A percentile compares a stretch with the other conserved stretches of the same genome.
Conservation (phyloP, 2,888 invertebrate genomes). For the Homarus gammarus region DNA sequence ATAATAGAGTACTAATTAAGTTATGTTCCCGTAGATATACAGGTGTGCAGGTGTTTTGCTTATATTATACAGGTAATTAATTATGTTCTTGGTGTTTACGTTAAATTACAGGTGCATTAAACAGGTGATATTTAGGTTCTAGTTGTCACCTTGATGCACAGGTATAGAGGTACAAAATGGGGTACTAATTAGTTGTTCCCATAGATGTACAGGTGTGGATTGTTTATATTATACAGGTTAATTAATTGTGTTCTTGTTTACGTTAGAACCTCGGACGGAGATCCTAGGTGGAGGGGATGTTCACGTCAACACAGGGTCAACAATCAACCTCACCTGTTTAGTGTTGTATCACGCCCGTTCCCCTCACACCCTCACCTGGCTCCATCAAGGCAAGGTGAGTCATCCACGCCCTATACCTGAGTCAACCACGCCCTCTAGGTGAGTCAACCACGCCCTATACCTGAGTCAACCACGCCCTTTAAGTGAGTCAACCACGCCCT, state of each 20-base stretch:
- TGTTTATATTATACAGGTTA: no score
- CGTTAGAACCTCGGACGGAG: slow-evolving; percentile 71
- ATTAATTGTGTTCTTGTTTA: not conserved
- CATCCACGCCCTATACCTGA: no score
- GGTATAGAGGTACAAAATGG: no score
- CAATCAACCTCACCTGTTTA: slow-evolving; percentile 76
- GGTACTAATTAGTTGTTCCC: not conserved
- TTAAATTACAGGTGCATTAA: no score
- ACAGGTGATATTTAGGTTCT: not conserved
- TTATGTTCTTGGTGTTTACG: not conserved
- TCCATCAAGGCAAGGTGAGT: slow-evolving; percentile 74
- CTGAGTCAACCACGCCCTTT: no score
- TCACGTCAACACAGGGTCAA: slow-evolving; percentile 74
- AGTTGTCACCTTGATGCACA: no score
- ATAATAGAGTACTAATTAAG: not conserved
- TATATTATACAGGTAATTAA: no score
- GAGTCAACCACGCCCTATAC: no score
- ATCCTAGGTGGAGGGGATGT: slow-evolving; percentile 75
- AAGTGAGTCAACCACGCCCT: not conserved
- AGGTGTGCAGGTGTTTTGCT: no score
- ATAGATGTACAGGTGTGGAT: not conserved
- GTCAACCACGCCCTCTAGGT: no score
- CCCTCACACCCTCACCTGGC: slow-evolving; percentile 72
- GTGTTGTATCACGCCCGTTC: slow-evolving; percentile 74
- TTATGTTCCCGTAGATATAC: not conserved